These are phyloP conservation scores for Microctonus brassicae DNA, from an alignment of 2,888 invertebrate genomes.

Conservation along the genomic window DNA sequence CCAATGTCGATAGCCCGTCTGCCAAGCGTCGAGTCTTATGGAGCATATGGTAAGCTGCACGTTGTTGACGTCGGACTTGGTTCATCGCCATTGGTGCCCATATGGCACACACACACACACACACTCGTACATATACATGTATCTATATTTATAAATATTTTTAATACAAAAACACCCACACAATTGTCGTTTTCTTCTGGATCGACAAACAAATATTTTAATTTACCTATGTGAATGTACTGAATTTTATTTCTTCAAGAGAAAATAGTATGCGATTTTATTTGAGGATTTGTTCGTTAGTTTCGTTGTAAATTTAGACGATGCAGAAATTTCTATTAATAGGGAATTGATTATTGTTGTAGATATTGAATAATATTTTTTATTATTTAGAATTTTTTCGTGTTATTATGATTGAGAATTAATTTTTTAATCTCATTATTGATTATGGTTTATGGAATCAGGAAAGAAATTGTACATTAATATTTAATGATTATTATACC, in stretches of 20 bases:
- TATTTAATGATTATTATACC: neutral
- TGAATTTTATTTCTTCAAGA: conserved; percentile 45
- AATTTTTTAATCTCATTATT: too few relatives aligned
- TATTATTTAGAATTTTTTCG: too few relatives aligned
- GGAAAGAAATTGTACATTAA: too few relatives aligned
- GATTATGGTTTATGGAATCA: too few relatives aligned
- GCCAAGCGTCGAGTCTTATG: conserved; percentile 27
- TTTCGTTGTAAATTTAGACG: too few relatives aligned
- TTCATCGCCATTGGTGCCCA: conserved; percentile 60
- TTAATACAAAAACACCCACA: conserved; percentile 7
- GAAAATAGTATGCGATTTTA: neutral
- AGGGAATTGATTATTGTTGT: too few relatives aligned
- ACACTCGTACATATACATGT: conserved; percentile 32
- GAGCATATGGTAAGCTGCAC: conserved; percentile 48
- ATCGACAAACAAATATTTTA: conserved; percentile 12
- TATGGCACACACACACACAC: conserved; percentile 54
- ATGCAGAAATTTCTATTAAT: too few relatives aligned
- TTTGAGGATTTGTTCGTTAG: too few relatives aligned
- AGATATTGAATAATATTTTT: too few relatives aligned
- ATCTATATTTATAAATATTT: neutral
- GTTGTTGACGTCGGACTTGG: conserved; percentile 49
- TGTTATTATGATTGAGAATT: too few relatives aligned
- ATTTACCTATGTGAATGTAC: too few relatives aligned
- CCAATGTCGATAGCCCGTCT: conserved; percentile 27
- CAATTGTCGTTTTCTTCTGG: neutral